phyloP scores from a whole-genome alignment of 2,888 invertebrate genomes.

The Cybosia mesomella region DNA sequence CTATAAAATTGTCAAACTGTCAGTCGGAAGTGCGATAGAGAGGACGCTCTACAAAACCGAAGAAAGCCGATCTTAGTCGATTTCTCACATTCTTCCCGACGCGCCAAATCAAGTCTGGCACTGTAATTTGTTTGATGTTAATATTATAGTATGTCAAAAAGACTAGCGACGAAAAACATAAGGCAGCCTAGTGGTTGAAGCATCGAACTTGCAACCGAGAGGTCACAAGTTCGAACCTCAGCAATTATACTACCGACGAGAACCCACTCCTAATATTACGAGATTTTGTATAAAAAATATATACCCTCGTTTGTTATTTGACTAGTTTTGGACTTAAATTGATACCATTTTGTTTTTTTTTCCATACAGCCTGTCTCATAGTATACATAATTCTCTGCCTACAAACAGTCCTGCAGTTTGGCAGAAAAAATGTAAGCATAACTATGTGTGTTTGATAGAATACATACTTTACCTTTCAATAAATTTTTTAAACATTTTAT shows the following conservation, averaged over 20 bases:
- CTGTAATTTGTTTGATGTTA: conserved; percentile 28
- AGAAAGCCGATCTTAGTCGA: background rate
- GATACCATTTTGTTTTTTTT: too few species aligned
- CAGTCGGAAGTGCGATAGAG: background rate
- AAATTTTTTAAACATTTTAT: too few species aligned
- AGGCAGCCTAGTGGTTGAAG: background rate
- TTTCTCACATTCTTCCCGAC: background rate
- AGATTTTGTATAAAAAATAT: background rate
- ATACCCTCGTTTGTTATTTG: background rate
- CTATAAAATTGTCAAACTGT: background rate
- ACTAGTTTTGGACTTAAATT: background rate
- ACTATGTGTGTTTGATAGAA: too few species aligned
- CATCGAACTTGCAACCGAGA: background rate
- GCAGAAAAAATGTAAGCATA: too few species aligned
- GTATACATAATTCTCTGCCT: too few species aligned
- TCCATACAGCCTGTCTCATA: too few species aligned
- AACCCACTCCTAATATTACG: background rate
- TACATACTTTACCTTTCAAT: too few species aligned
- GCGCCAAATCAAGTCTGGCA: conserved; percentile 4
- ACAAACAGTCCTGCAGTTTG: too few species aligned
- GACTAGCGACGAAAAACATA: background rate
- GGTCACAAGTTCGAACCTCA: background rate
- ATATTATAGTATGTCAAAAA: background rate
- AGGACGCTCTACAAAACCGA: background rate
- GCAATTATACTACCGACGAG: background rate